Base-by-base conservation (phyloP, 2,797 vertebrate genomes). In the Anabacerthia variegaticeps region DNA sequence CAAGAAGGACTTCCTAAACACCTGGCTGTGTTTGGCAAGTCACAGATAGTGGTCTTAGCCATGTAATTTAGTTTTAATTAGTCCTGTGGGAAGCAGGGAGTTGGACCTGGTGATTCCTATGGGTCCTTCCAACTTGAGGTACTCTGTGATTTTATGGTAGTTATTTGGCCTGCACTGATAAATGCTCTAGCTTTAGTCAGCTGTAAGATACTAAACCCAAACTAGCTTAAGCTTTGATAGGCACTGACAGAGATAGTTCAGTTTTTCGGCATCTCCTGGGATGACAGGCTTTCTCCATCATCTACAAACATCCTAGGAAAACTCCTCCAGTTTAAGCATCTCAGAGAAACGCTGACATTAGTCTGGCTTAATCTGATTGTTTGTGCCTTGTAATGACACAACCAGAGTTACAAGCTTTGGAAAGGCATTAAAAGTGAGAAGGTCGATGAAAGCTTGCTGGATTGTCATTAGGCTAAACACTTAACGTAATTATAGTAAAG, bases 401-500 rank as follows among this genome's bases (percentile, higher is more conserved):
- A 17, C 12, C n/a, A 73, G 62, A 76, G 75, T 41, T 37, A 48
- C 6, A 9, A 27, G 72, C 44, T 88, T 56, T 92, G 82, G 49
- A 28, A 88, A 79, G 39, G 59, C 55, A 48, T 52, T 72, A 27
- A 14, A 69, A 92, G 46, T 43, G 44, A 71, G 62, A 54, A 56
- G 63, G 59, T 59, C 14, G 10, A 12, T 39, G 7, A 75, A 62
- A 88, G 43, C 28, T 8, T 11, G 22, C 63, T 63, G 55, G 54
- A 39, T 28, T 81, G 58, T 81, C 73, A 41, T 84, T 75, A 95
- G 62, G 36, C 43, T 85, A 88, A 88, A 87, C 55, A 49, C 49
- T 91, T 91, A 80, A 79, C 30, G 18, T 67, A 34, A 21, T 89
- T 91, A 77, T n/a, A 28, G 54, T 88, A 46, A 78, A 95, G 72